A percentile compares a stretch with the other conserved stretches of the same genome.
phyloP scores from a whole-genome alignment of 2,888 invertebrate genomes.

The Nasonovia ribisnigri region DNA sequence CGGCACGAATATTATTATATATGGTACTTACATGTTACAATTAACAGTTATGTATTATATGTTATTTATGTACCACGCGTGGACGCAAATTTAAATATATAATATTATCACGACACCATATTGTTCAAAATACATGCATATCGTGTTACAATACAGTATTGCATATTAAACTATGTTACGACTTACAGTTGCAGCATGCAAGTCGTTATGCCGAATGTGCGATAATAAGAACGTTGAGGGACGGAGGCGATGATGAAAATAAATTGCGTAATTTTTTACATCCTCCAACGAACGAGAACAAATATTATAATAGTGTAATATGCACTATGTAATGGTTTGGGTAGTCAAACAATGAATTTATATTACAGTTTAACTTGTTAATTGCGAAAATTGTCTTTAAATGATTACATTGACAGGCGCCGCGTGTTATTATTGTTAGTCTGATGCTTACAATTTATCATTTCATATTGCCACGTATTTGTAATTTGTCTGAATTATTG shows the following conservation, averaged over 20 bases:
- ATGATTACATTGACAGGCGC: conserved; percentile 45
- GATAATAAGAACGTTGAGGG: neutral
- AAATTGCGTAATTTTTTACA: conserved; percentile 44
- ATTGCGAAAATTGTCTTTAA: conserved; percentile 55
- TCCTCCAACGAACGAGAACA: conserved; percentile 5
- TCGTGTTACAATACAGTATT: neutral
- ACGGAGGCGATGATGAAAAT: neutral
- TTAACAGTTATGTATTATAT: too few species aligned
- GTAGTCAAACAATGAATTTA: conserved; percentile 44
- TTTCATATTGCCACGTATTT: neutral
- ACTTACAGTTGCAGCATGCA: neutral
- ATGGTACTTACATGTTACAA: neutral
- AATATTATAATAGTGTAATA: conserved; percentile 23
- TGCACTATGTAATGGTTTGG: conserved; percentile 16
- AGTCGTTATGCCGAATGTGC: neutral
- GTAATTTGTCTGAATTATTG: conserved; percentile 16
- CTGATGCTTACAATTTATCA: conserved; percentile 13
- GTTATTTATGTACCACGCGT: neutral
- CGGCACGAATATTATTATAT: neutral
- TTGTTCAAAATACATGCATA: neutral
- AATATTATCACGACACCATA: neutral
- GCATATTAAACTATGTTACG: neutral
- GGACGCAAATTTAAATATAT: neutral
- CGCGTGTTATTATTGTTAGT: conserved; percentile 27
- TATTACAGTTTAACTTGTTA: conserved; percentile 42